These are phyloP conservation scores for Sebastolobus altivelis DNA, from an alignment of 2,797 vertebrate species.

Conservation along the genomic window DNA sequence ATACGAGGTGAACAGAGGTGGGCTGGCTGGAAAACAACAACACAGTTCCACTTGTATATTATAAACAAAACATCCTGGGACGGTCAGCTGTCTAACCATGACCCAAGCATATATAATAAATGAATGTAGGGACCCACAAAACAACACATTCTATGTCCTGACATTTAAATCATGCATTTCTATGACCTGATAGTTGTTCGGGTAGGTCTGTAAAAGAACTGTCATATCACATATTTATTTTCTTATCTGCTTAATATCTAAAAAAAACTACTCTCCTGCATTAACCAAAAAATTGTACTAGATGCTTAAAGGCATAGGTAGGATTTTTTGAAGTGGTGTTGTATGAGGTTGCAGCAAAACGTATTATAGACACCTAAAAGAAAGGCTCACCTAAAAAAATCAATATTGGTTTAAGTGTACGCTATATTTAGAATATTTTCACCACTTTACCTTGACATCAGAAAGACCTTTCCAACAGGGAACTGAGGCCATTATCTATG, in stretches of 20 bases:
- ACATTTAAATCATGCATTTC: not conserved
- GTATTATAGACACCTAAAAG: too few species aligned
- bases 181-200: not conserved
- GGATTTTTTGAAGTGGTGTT: not conserved
- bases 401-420: too few species aligned
- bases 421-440: too few species aligned
- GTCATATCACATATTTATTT: not conserved
- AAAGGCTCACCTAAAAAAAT: too few species aligned
- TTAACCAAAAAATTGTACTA: not conserved
- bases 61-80: slow-evolving; percentile 2
- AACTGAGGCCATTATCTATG: too few species aligned
- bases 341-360: not conserved
- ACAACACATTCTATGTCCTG: not conserved
- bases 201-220: not conserved
- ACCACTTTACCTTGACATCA: too few species aligned
- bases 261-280: not conserved
- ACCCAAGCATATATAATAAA: too few species aligned
- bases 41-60: not conserved
- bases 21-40: not conserved
- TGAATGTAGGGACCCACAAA: too few species aligned
- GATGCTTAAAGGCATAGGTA: not conserved
- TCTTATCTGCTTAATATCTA: not conserved
- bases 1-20: not conserved
- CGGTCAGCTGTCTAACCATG: not conserved
- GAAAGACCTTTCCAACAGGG: too few species aligned